Conservation (phyloP, 2,888 invertebrate species). For the Microplitis deprimator region DNA sequence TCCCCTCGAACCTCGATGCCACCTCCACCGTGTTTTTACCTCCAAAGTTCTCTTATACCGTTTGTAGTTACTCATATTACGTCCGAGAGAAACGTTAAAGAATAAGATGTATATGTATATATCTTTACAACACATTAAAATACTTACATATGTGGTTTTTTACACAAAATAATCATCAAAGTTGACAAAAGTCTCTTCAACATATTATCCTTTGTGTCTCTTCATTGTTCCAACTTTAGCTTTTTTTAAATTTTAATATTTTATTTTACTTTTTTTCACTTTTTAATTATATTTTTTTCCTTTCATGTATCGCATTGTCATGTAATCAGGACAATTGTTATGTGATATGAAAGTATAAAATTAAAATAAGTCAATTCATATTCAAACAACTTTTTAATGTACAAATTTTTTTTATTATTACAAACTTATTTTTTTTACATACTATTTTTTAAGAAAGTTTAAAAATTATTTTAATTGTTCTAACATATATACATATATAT, state of each 20-base stretch:
- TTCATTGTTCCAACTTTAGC: conserved; percentile 49
- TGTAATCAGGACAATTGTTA: conserved; percentile 3
- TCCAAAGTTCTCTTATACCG: conserved; percentile 37
- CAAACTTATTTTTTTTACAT: too few species aligned
- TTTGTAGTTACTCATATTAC: conserved; percentile 5
- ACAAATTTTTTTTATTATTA: too few species aligned
- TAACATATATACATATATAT: too few species aligned
- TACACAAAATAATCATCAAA: conserved; percentile 5
- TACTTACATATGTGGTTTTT: conserved; percentile 1
- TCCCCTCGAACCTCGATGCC: conserved; percentile 48
- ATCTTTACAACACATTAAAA: background rate
- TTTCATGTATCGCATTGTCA: background rate
- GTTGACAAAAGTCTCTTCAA: conserved; percentile 4
- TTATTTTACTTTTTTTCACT: conserved; percentile 33
- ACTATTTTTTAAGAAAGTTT: too few species aligned
- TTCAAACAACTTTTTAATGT: too few species aligned
- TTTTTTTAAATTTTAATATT: conserved; percentile 37
- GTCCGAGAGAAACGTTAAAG: background rate
- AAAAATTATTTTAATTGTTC: too few species aligned
- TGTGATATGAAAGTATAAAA: background rate
- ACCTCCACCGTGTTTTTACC: conserved; percentile 51
- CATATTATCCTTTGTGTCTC: conserved; percentile 1
- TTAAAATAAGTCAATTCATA: background rate
- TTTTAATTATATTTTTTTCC: conserved; percentile 19
- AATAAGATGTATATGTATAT: background rate